These are phyloP conservation scores for Caenorhabditis elegans DNA, from an alignment of 1,140 invertebrate genomes.

Conservation along the genomic window WBcel235 BX284604.4:15202501-15203000, in stretches of 20 bases:
- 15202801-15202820: background rate
- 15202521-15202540: no score
- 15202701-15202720: no score
- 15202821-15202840: background rate
- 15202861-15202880: background rate
- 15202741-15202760: background rate
- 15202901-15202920: background rate
- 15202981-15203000: background rate
- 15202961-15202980: background rate
- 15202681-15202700: no score
- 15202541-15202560: no score
- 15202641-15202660: no score
- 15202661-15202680: no score
- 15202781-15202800: background rate
- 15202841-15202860: background rate
- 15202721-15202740: background rate
- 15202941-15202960: background rate
- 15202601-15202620: no score
- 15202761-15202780: background rate
- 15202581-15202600: no score
- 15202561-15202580: no score
- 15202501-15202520: no score
- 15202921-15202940: background rate
- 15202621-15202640: no score
- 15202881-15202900: background rate